Percentiles rank a stretch among this genome's conserved stretches.
phyloP scores from a whole-genome alignment of 2,888 invertebrate genomes.

The Ennomos fuscantarius region DNA sequence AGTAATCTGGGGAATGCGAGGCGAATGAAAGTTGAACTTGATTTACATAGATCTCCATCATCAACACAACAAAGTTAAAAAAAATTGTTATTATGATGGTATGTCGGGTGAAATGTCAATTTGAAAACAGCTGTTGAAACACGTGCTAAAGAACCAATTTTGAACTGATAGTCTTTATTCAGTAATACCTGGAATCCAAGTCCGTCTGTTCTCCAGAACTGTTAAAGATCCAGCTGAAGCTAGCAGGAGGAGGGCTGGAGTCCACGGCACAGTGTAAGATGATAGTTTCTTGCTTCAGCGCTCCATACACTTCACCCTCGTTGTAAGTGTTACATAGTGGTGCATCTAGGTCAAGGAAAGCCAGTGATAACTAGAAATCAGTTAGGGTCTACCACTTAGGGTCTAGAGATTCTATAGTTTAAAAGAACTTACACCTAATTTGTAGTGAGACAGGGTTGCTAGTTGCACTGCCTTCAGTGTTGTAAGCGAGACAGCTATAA shows the following conservation, averaged over 20 bases:
- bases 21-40: no score
- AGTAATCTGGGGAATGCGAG: no score
- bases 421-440: constrained; percentile 91
- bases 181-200: constrained; percentile 85
- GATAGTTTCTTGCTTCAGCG: constrained; percentile 93
- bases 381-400: constrained; percentile 13
- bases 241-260: constrained; percentile 91
- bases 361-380: not conserved
- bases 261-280: constrained; percentile 92
- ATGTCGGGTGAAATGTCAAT: no score
- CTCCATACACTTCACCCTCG: constrained; percentile 91
- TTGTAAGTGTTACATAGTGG: constrained; percentile 90
- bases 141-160: no score
- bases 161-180: no score
- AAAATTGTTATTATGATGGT: no score
- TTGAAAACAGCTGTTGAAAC: no score
- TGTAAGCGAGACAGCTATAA: constrained; percentile 95
- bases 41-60: no score
- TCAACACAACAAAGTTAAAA: no score
- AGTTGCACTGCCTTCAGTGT: constrained; percentile 94
- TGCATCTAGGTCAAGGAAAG: constrained; percentile 78
- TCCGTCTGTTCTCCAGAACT: constrained; percentile 94
- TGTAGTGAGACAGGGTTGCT: constrained; percentile 94
- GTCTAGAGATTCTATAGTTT: constrained; percentile 16
- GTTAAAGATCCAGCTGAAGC: constrained; percentile 96